Evolutionary conservation across 2,888 invertebrate species (phyloP).

Genomic region (Thera obeliscata): DNA sequence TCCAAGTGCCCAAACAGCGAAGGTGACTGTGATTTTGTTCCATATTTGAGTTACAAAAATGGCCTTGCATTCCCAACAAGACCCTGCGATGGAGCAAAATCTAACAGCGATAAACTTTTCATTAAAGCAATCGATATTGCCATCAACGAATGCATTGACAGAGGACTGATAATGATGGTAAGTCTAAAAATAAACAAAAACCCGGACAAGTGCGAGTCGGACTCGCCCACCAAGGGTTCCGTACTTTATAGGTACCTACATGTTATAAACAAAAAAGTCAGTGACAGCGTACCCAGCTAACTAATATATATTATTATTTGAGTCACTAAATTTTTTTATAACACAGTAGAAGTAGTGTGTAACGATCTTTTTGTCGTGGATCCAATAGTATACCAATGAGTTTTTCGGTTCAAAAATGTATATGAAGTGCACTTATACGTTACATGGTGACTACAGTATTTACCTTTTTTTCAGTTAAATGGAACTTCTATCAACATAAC

Average conservation of each 20-base stretch:
- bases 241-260: too few species aligned
- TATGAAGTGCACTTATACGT: too few species aligned
- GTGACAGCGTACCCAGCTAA: too few species aligned
- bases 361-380: too few species aligned
- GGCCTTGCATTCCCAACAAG: slow-evolving; percentile 72
- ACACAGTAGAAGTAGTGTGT: too few species aligned
- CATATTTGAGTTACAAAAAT: slow-evolving; percentile 70
- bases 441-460: not conserved
- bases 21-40: slow-evolving; percentile 58
- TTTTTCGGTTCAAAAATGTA: too few species aligned
- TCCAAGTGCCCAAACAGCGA: slow-evolving; percentile 27
- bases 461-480: slow-evolving; percentile 57
- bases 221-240: too few species aligned
- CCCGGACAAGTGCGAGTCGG: too few species aligned
- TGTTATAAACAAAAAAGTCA: too few species aligned
- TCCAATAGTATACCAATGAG: too few species aligned
- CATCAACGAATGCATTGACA: slow-evolving; percentile 69
- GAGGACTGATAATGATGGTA: slow-evolving; percentile 72
- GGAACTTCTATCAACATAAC: slow-evolving; percentile 64
- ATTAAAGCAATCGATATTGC: slow-evolving; percentile 69
- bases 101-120: slow-evolving; percentile 59
- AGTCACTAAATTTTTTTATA: too few species aligned
- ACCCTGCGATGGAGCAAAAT: slow-evolving; percentile 52
- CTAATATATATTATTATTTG: too few species aligned
- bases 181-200: slow-evolving; percentile 28